phyloP scores from a whole-genome alignment of 2,888 invertebrate species.

The Leucozona laternaria region DNA sequence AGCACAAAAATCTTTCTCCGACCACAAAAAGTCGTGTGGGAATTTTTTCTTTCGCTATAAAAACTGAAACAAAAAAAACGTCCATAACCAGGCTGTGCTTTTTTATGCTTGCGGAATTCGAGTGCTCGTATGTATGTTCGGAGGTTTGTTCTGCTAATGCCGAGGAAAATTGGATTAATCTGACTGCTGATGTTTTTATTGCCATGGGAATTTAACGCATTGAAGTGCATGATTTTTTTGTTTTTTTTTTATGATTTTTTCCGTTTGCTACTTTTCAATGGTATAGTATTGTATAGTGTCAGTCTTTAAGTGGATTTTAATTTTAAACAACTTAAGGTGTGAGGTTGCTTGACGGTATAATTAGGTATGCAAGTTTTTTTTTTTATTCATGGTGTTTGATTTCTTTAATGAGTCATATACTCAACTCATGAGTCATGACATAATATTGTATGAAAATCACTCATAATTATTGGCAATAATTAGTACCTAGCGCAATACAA shows the following conservation, averaged over 20 bases:
- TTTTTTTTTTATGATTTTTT: conserved; percentile 19
- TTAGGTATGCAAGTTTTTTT: conserved; percentile 8
- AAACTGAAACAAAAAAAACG: conserved; percentile 39
- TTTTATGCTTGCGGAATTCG: conserved; percentile 55
- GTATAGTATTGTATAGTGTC: conserved; percentile 55
- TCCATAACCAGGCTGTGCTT: conserved; percentile 57
- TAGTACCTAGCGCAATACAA: no score
- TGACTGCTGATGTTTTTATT: conserved; percentile 76
- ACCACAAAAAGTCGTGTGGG: conserved; percentile 73
- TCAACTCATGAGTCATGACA: not conserved
- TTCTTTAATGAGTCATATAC: not conserved
- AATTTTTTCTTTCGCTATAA: conserved; percentile 64
- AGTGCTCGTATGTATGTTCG: conserved; percentile 50
- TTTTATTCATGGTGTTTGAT: not conserved
- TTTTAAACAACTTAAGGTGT: conserved; percentile 49
- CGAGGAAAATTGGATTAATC: conserved; percentile 75
- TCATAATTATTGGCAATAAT: not conserved
- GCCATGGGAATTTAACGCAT: conserved; percentile 76
- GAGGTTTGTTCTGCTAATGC: conserved; percentile 62
- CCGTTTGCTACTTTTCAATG: conserved; percentile 3
- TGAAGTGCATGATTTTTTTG: conserved; percentile 45
- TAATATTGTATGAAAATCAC: not conserved
- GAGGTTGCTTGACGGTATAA: conserved; percentile 18
- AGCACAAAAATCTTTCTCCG: conserved; percentile 57
- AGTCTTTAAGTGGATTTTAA: conserved; percentile 64